Base-by-base conservation (phyloP, 1,140 invertebrate species). In the Trichomalopsis sarcophagae region DNA sequence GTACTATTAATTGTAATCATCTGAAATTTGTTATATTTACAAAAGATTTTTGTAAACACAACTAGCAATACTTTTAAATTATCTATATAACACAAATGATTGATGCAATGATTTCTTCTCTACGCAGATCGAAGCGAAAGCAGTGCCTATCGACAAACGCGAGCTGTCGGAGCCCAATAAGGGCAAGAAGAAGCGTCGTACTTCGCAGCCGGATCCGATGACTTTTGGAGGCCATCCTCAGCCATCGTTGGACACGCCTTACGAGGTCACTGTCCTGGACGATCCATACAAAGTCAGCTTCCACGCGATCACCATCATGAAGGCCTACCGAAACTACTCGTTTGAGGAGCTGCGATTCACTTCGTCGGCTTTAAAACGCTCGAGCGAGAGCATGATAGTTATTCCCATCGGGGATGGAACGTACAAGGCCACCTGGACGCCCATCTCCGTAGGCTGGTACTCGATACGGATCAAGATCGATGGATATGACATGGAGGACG, bases 281-380 rank as follows among this genome's bases (percentile, higher is more conserved):
- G 95, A 98, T 50, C 96, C 96, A 84, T 98, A 99, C 89, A 98
- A 97, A 91, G 98, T 98, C 95, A 96, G 96, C 87, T 99, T 98
- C 92, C 97, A 99, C 93, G 96, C 98, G 4, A 99, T 99, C 84
- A 98, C 97, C 7, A 97, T 98, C 87, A 98, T 98, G 97, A 97
- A 97, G 93, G 95, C 96, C 0, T 99, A 98, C 93, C 97, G 98
- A 88, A 97, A 98, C 90, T 99, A 98, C 89, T 99, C 98, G 0
- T 99, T 99, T 93, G 98, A 99, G 93, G 99, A 99, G 91, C 93
- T 99, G 6, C 95, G 98, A 44, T 96, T 96, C 87, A 96, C 96
- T 62, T 97, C 96, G 10, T 97, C 97, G 1, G 93, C 95, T 2
- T 93, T 96, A 2, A 95, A 95, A 84, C 92, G 97, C 76, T 95